Percentiles rank a stretch among this genome's conserved stretches.
Conservation (phyloP, 2,113 vertebrate species). For the Sprattus sprattus region DNA sequence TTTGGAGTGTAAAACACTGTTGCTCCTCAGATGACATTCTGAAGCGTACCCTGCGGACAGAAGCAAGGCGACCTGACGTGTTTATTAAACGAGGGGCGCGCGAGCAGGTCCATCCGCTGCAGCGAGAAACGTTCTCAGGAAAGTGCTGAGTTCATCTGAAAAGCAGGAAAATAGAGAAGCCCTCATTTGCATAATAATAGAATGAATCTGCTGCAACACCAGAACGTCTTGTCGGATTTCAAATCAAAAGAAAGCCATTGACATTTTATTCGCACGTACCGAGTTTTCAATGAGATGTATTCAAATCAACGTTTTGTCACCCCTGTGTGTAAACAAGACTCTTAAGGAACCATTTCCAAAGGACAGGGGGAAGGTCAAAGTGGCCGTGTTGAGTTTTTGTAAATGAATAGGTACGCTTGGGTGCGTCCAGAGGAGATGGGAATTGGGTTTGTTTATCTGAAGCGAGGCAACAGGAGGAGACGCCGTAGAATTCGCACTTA, state of each 20-base stretch:
- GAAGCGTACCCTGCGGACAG: slow-evolving; percentile 25
- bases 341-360: slow-evolving; percentile 33
- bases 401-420: slow-evolving; percentile 3
- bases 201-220: slow-evolving; percentile 66
- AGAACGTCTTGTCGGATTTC: slow-evolving; percentile 45
- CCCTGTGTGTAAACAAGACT: slow-evolving; percentile 36
- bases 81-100: slow-evolving; percentile 27
- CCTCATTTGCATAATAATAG: slow-evolving; percentile 81
- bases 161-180: slow-evolving; percentile 67
- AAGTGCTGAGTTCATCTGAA: slow-evolving; percentile 69
- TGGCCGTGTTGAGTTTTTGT: not conserved
- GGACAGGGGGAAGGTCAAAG: slow-evolving; percentile 64
- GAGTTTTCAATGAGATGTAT: slow-evolving; percentile 40
- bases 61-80: slow-evolving; percentile 38
- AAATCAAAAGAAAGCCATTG: slow-evolving; percentile 58
- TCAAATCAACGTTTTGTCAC: slow-evolving; percentile 30
- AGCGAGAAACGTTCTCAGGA: slow-evolving; percentile 25
- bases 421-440: not conserved
- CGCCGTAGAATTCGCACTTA: not conserved
- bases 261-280: slow-evolving; percentile 57
- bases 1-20: slow-evolving; percentile 38
- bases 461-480: not conserved
- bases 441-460: not conserved
- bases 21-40: slow-evolving; percentile 39
- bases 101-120: slow-evolving; percentile 8